Evolutionary conservation across 2,113 vertebrate species (phyloP).

Genomic region (Cryptotis parvus): DNA sequence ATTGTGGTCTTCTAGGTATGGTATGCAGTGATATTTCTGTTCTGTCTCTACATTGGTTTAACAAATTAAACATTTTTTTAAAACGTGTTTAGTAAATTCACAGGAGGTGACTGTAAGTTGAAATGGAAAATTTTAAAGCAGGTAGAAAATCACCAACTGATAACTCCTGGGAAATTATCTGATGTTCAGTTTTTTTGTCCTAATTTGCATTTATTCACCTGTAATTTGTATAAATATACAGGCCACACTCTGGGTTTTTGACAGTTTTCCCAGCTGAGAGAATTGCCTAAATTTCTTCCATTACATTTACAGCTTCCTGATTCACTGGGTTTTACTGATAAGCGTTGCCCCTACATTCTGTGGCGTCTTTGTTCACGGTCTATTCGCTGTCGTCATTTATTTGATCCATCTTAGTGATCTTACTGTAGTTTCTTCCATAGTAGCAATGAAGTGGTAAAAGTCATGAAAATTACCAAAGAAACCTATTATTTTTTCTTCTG

Average conservation of each 20-base stretch:
- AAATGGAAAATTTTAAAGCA: constrained; percentile 59
- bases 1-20: neutral
- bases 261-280: constrained; percentile 22
- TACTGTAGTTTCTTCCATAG: neutral
- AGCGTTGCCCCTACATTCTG: constrained; percentile 59
- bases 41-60: constrained; percentile 41
- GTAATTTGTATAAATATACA: neutral
- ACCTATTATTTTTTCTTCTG: neutral
- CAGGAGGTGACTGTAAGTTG: neutral
- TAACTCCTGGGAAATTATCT: constrained; percentile 46
- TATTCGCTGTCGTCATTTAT: neutral
- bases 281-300: constrained; percentile 31
- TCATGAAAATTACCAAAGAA: neutral
- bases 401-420: constrained; percentile 3
- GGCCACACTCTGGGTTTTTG: neutral
- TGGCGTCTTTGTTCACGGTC: constrained; percentile 26
- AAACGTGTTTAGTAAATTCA: constrained; percentile 34
- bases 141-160: constrained; percentile 13
- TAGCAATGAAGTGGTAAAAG: constrained; percentile 41
- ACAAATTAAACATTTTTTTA: neutral
- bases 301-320: constrained; percentile 32
- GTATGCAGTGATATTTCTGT: neutral
- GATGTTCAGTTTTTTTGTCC: neutral
- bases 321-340: constrained; percentile 39
- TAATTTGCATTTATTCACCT: constrained; percentile 24